phyloP scores from a whole-genome alignment of 2,888 invertebrate genomes.

The Crossocerus cetratus region DNA sequence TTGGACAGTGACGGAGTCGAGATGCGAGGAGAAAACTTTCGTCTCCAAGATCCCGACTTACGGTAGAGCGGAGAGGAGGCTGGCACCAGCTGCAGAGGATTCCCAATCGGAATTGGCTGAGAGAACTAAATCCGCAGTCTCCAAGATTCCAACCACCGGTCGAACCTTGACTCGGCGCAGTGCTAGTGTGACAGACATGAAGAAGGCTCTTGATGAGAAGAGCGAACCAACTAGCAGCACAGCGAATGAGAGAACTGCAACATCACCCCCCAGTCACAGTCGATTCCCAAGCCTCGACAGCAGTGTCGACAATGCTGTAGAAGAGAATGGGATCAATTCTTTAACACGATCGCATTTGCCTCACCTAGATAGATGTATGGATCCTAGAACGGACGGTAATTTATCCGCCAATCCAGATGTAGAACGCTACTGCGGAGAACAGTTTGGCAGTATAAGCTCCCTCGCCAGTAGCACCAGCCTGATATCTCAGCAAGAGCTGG shows the following conservation, averaged over 20 bases:
- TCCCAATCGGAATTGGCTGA: constrained; percentile 39
- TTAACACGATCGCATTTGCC: background rate
- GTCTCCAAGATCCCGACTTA: constrained; percentile 66
- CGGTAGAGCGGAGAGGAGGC: constrained; percentile 41
- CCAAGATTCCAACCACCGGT: constrained; percentile 67
- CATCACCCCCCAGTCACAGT: constrained; percentile 63
- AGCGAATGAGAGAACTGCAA: constrained; percentile 25
- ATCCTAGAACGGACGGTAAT: background rate
- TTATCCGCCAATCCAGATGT: constrained; percentile 37
- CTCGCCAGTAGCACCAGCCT: constrained; percentile 80
- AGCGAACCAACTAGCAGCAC: constrained; percentile 61
- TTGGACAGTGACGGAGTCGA: constrained; percentile 49
- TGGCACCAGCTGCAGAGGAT: constrained; percentile 50
- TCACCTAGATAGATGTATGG: background rate
- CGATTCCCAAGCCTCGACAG: constrained; percentile 80
- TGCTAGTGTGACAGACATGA: constrained; percentile 80
- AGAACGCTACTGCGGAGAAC: constrained; percentile 70
- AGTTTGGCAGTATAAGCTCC: constrained; percentile 80
- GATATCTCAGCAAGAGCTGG: constrained; percentile 81
- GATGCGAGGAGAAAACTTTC: constrained; percentile 61
- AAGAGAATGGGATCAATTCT: background rate
- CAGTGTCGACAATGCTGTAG: constrained; percentile 76
- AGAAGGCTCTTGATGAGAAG: constrained; percentile 80
- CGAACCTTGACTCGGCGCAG: constrained; percentile 69
- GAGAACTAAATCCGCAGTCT: constrained; percentile 44